Percentiles rank a stretch among this genome's conserved stretches.
Evolutionary conservation across 2,888 invertebrate species (phyloP).

Genomic region (Chirona hameri): DNA sequence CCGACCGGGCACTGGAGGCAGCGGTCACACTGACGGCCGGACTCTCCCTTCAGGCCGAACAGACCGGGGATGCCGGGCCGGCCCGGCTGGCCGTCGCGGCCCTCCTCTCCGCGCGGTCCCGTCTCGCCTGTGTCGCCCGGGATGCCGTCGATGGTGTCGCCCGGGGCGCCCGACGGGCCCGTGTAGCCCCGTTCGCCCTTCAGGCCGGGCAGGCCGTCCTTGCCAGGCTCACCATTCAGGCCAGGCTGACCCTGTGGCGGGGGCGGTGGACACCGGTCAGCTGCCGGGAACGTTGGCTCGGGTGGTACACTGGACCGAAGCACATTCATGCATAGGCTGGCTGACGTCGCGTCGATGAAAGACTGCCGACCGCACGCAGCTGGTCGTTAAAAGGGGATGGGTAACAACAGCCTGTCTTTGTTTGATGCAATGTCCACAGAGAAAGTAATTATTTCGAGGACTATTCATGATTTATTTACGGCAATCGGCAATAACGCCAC

Average conservation of each 20-base stretch:
- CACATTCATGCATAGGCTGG: too few relatives aligned
- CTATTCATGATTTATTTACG: too few relatives aligned
- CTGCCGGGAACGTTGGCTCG: background rate
- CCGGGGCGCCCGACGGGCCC: slow-evolving; percentile 53
- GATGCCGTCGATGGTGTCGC: slow-evolving; percentile 44
- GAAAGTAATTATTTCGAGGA: too few relatives aligned
- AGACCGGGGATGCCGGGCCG: slow-evolving; percentile 52
- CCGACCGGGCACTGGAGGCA: slow-evolving; percentile 59
- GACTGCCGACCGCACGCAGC: too few relatives aligned
- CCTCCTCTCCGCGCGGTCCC: slow-evolving; percentile 77
- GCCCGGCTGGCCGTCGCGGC: slow-evolving; percentile 64
- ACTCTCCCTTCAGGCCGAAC: slow-evolving; percentile 58
- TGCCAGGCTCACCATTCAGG: slow-evolving; percentile 66
- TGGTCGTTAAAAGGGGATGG: too few relatives aligned
- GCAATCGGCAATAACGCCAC: too few relatives aligned
- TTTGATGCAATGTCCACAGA: too few relatives aligned
- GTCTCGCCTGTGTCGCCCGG: slow-evolving; percentile 50
- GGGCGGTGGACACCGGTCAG: background rate
- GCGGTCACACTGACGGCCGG: slow-evolving; percentile 49
- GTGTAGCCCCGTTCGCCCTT: slow-evolving; percentile 35
- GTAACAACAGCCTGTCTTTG: too few relatives aligned
- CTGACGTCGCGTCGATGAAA: too few relatives aligned
- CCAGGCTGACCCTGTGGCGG: slow-evolving; percentile 69
- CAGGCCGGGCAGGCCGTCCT: slow-evolving; percentile 47
- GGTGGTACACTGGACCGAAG: too few relatives aligned